Percentiles rank a stretch among this genome's conserved stretches.
These are phyloP conservation scores for Pemphredon lugubris DNA, from an alignment of 2,888 invertebrate genomes.

Conservation along the genomic window DNA sequence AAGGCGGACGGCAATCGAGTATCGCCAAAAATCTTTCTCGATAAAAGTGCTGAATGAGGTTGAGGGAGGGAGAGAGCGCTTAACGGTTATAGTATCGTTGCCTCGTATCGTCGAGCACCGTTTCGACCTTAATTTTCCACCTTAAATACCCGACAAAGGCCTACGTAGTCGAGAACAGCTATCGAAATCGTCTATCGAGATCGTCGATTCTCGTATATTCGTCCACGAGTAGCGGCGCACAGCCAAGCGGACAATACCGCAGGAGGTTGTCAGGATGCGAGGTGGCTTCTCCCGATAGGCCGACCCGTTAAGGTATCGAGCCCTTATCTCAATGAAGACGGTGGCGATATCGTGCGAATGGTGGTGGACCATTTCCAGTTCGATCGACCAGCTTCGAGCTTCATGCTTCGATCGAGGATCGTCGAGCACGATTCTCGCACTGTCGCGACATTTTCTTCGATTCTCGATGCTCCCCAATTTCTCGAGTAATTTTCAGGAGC, in stretches of 20 bases:
- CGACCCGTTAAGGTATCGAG: slow-evolving; percentile 61
- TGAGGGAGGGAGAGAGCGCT: no score
- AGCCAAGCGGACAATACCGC: slow-evolving; percentile 37
- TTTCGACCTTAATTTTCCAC: slow-evolving; percentile 23
- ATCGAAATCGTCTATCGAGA: slow-evolving; percentile 44
- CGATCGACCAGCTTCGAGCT: slow-evolving; percentile 45
- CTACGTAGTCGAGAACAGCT: slow-evolving; percentile 1
- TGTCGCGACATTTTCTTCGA: slow-evolving; percentile 17
- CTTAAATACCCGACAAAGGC: slow-evolving; percentile 22
- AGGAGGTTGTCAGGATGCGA: slow-evolving; percentile 33
- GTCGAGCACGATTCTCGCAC: slow-evolving; percentile 45
- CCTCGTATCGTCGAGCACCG: neutral
- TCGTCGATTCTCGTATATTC: slow-evolving; percentile 26
- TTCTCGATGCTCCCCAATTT: slow-evolving; percentile 6
- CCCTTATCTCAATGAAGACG: slow-evolving; percentile 67
- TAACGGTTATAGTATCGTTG: no score
- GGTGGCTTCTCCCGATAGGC: slow-evolving; percentile 51
- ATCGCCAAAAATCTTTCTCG: no score
- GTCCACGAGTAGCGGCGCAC: slow-evolving; percentile 22
- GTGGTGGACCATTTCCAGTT: slow-evolving; percentile 45
- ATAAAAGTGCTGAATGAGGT: no score
- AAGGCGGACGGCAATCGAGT: no score
- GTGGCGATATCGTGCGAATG: slow-evolving; percentile 51
- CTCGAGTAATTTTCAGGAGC: neutral
- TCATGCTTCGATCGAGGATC: slow-evolving; percentile 48